phyloP scores from a whole-genome alignment of 2,888 invertebrate genomes.

The Trimorus sp. region DNA sequence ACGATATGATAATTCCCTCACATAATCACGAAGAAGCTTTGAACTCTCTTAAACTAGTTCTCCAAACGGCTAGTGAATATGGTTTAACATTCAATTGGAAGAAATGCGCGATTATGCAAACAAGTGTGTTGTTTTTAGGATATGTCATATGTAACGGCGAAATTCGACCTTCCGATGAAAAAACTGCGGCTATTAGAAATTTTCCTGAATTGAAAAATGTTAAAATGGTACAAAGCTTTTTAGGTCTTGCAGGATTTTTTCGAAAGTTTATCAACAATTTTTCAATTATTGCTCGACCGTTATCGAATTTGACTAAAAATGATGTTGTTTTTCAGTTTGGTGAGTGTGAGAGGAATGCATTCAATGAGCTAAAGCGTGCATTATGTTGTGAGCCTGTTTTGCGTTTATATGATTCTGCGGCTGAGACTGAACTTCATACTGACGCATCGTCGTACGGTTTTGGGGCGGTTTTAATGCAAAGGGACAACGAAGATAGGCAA shows the following conservation, averaged over 20 bases:
- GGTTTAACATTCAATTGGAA: constrained; percentile 64
- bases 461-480: constrained; percentile 44
- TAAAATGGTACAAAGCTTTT: constrained; percentile 54
- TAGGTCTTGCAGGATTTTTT: constrained; percentile 57
- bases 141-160: constrained; percentile 2
- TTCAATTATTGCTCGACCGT: constrained; percentile 42
- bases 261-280: constrained; percentile 21
- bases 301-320: constrained; percentile 7
- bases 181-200: constrained; percentile 1
- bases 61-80: constrained; percentile 50
- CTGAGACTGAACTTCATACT: constrained; percentile 29
- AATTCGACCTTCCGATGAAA: background rate
- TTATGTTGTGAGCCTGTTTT: constrained; percentile 51
- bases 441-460: constrained; percentile 24
- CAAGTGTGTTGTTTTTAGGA: background rate
- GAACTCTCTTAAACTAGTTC: constrained; percentile 39
- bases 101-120: constrained; percentile 49
- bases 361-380: constrained; percentile 33
- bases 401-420: constrained; percentile 40
- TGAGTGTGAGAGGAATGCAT: constrained; percentile 40
- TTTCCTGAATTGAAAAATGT: constrained; percentile 52
- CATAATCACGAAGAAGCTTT: constrained; percentile 22
- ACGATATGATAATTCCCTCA: constrained; percentile 45
- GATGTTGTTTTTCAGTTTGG: constrained; percentile 4
- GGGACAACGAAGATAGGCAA: constrained; percentile 18